Evolutionary conservation across 2,888 invertebrate species (phyloP).

Genomic region (Pasiphila rectangulata): DNA sequence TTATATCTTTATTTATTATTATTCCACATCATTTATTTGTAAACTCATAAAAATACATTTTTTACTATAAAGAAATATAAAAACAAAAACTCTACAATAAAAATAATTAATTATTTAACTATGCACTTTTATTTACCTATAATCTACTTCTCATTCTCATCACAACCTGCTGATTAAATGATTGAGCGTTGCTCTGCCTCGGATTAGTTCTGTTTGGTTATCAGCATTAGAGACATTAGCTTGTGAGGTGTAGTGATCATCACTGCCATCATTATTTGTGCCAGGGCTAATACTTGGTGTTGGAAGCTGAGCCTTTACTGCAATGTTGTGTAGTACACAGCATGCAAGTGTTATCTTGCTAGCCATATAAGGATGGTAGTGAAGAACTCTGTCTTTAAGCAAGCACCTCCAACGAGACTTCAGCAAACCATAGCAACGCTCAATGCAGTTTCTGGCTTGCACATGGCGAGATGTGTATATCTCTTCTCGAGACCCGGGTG

Average conservation of each 20-base stretch:
- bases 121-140: neutral
- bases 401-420: too few relatives aligned
- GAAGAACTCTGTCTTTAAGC: too few relatives aligned
- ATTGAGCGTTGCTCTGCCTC: slow-evolving; percentile 11
- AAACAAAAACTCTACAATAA: too few relatives aligned
- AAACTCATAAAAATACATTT: too few relatives aligned
- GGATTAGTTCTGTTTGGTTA: slow-evolving; percentile 4
- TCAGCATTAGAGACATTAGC: slow-evolving; percentile 4
- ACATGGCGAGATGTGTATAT: slow-evolving; percentile 27
- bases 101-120: neutral
- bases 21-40: too few relatives aligned
- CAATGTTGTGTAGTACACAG: too few relatives aligned
- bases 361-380: too few relatives aligned
- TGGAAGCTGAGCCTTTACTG: too few relatives aligned
- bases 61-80: too few relatives aligned
- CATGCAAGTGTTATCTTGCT: too few relatives aligned
- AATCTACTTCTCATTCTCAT: neutral
- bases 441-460: too few relatives aligned
- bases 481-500: slow-evolving; percentile 29
- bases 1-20: neutral
- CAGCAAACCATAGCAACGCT: too few relatives aligned
- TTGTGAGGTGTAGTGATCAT: neutral
- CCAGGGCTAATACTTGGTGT: slow-evolving; percentile 4
- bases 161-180: slow-evolving; percentile 6
- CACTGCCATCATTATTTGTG: slow-evolving; percentile 5